These are phyloP conservation scores for Toxotes jaculatrix DNA, from an alignment of 2,113 vertebrate genomes.

Conservation along the genomic window DNA sequence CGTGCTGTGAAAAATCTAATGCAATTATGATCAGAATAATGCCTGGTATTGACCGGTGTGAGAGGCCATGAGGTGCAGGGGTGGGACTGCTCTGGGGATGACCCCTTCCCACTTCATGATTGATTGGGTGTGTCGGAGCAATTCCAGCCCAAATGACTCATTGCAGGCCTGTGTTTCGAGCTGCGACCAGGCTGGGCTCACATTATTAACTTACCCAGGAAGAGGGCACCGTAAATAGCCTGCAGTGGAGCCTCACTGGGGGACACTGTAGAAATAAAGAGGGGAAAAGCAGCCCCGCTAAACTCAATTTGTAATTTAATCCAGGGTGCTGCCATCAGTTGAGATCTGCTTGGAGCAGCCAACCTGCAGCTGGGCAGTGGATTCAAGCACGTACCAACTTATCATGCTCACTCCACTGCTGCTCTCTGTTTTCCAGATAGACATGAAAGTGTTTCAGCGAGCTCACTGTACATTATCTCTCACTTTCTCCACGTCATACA, in stretches of 20 bases:
- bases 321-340: constrained; percentile 75
- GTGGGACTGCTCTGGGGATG: constrained; percentile 72
- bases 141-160: constrained; percentile 74
- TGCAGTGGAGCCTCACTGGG: constrained; percentile 73
- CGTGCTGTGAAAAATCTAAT: constrained; percentile 63
- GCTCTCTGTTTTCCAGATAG: constrained; percentile 15
- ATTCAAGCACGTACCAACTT: constrained; percentile 37
- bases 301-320: constrained; percentile 84
- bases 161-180: constrained; percentile 55
- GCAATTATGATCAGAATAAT: constrained; percentile 80
- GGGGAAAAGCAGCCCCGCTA: constrained; percentile 71
- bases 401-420: constrained; percentile 28
- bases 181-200: constrained; percentile 54
- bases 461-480: not conserved
- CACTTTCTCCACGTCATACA: not conserved
- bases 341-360: constrained; percentile 66
- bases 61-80: constrained; percentile 61
- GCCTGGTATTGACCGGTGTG: constrained; percentile 70
- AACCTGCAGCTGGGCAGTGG: constrained; percentile 55
- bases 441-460: constrained; percentile 5
- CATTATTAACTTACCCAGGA: constrained; percentile 81
- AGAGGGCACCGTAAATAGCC: constrained; percentile 79
- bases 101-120: constrained; percentile 76
- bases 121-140: constrained; percentile 77
- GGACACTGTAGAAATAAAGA: constrained; percentile 73